Evolutionary conservation across 2,888 invertebrate genomes (phyloP), one percentile per base, ranked within the genome.

Genomic region (Aquatica leii): DNA sequence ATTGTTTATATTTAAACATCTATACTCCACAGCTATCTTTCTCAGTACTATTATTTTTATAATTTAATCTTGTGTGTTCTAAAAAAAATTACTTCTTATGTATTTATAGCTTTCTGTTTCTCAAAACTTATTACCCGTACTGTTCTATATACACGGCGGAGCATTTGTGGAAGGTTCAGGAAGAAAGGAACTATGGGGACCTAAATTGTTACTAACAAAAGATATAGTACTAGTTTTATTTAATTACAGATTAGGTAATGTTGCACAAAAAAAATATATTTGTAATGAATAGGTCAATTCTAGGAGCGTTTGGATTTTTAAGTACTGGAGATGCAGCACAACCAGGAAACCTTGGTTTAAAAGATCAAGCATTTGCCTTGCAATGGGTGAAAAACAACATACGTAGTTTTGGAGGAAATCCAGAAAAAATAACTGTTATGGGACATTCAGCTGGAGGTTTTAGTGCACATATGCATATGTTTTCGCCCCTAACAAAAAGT

Each of bases 81-180:
- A n/a, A n/a, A n/a, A n/a, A n/a, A n/a, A n/a, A n/a, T n/a, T n/a
- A n/a, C n/a, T n/a, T n/a, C n/a, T n/a, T n/a, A n/a, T n/a, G n/a
- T n/a, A n/a, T n/a, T n/a, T n/a, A n/a, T n/a, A n/a, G n/a, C n/a
- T n/a, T n/a, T n/a, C n/a, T n/a, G n/a, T n/a, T n/a, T n/a, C n/a
- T n/a, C n/a, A n/a, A n/a, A 18, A 49, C 2, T 34, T 34, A 9
- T 20, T 86, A 8, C 90, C 91, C 0, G 91, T 91, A 0, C 90
- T 92, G 90, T 83, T 92, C n/a, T 92, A 89, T 81, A 83, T 89
- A 64, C 89, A 89, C 61, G 89, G 89, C 0, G 91, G 92, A 1
- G 91, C 91, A 2, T 91, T 89, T 88, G 84, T 90, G 76, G 89
- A 89, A 62, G 91, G 91, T 0, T 85, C 88, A 0, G 88, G 89